Conservation (phyloP, 2,797 vertebrate species). For the Muscicapa comitata region DNA sequence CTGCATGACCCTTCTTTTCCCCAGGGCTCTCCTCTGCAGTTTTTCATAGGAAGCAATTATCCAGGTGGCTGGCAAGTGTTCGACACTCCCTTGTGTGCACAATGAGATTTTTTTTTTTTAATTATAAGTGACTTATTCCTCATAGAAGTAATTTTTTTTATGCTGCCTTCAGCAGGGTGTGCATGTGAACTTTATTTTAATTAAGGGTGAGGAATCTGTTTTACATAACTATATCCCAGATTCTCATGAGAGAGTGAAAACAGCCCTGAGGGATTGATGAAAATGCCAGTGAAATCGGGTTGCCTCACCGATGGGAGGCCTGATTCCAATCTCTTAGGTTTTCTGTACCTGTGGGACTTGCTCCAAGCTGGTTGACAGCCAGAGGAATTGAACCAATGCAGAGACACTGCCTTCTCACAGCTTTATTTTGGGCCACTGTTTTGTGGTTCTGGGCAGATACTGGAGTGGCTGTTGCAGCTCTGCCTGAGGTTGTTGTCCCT, state of each 20-base stretch:
- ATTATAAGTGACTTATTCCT: slow-evolving; percentile 23
- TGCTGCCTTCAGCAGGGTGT: slow-evolving; percentile 38
- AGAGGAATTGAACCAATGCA: not conserved
- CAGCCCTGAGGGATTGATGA: not conserved
- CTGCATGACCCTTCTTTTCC: not conserved
- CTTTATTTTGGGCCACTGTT: not conserved
- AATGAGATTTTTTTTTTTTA: not conserved
- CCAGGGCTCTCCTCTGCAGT: not conserved
- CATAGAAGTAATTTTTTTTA: not conserved
- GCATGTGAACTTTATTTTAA: slow-evolving; percentile 62
- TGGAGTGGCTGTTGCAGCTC: not conserved
- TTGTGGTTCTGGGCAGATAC: not conserved
- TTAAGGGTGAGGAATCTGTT: slow-evolving; percentile 46
- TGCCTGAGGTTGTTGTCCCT: not conserved
- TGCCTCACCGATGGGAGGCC: not conserved
- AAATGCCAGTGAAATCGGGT: not conserved
- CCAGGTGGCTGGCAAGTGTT: not conserved
- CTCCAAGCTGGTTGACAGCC: not conserved
- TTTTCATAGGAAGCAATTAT: not conserved
- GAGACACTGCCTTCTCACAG: not conserved
- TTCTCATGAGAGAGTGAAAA: slow-evolving; percentile 52
- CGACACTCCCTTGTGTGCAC: not conserved
- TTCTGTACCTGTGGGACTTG: not conserved
- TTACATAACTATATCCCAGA: slow-evolving; percentile 31
- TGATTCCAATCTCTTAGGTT: not conserved